Base-by-base conservation (phyloP, 2,888 invertebrate species). In the Polymixis lichenea region DNA sequence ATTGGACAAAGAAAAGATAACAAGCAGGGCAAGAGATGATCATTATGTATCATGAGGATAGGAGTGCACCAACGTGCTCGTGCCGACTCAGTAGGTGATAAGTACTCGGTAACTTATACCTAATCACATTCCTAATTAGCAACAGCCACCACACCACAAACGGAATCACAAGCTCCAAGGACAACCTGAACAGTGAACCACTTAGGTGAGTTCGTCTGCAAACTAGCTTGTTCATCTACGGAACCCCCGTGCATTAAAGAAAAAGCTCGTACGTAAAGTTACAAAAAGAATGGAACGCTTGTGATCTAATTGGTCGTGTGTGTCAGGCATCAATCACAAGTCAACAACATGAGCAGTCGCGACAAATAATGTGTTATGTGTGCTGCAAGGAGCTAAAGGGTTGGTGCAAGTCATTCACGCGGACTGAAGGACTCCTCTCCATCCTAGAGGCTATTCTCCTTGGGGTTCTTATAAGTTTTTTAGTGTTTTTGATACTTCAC, bases 391-490 rank as follows among this genome's bases (percentile, higher is more conserved):
- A 94, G 86, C 90, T 94, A 68, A 91, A 86, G 75, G 93, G 93
- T 69, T 96, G 96, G 96, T 92, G 92, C 87, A 91, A 89, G 83
- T 92, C 96, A 2, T 96, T 96, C 87, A 96, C 96, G 5, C 89
- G 83, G 72, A 91, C 90, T 0, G 96, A 96, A 83, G 78, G 86
- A 6, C 75, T 90, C 3, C 89, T 96, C n/a, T 82, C 91, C 1
- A 43, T 92, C 17, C 58, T 95, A 49, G 92, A 94, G 83, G 90
- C 87, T 32, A 22, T 92, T 8, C 88, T 96, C 5, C 83, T 96
- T 15, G 78, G 91, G 9, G 51, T 92, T 22, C 89, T 95, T 38
- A 79, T 95, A 55, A 86, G 83, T 0, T 91, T 93, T 76, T 78
- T 95, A 3, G 85, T 92, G 19, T 95, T 95, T 85, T 79, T 95